Evolutionary conservation across 2,113 vertebrate species (phyloP).

Genomic region (Hydropotes inermis): DNA sequence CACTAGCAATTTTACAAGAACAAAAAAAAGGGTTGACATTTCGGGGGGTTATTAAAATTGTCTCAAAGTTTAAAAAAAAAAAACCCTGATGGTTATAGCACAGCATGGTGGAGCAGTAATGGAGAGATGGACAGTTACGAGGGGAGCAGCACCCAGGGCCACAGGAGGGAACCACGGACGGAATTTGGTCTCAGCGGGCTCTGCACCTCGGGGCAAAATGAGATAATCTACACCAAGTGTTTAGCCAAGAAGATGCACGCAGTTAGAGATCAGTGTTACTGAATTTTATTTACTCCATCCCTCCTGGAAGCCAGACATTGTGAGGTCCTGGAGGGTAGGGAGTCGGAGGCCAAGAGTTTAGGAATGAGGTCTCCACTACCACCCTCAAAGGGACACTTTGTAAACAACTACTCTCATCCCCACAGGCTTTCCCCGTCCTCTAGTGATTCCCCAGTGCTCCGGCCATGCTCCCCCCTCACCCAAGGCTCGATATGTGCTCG

Average conservation of each 20-base stretch:
- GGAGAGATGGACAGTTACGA: not conserved
- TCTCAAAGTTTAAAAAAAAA: not conserved
- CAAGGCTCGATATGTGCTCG: accelerated
- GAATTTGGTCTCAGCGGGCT: not conserved
- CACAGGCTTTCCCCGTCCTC: too few species aligned
- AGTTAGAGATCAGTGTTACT: not conserved
- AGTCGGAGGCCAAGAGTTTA: not conserved
- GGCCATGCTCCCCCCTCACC: not conserved
- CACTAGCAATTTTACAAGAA: not conserved
- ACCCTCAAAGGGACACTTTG: not conserved
- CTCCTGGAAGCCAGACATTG: not conserved
- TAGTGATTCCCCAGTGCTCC: not conserved
- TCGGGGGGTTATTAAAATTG: not conserved
- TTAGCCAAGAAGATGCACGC: not conserved
- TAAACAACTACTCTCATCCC: not conserved
- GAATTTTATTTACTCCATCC: not conserved
- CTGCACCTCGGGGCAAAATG: not conserved
- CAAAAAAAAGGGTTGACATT: not conserved
- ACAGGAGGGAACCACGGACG: not conserved
- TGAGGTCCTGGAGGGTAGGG: not conserved
- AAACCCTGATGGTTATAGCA: not conserved
- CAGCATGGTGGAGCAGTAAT: not conserved
- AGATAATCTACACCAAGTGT: not conserved
- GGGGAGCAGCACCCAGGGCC: too few species aligned
- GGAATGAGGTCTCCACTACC: not conserved